These are phyloP conservation scores for Netelia melanura DNA, from an alignment of 2,888 invertebrate species.

Conservation along the genomic window DNA sequence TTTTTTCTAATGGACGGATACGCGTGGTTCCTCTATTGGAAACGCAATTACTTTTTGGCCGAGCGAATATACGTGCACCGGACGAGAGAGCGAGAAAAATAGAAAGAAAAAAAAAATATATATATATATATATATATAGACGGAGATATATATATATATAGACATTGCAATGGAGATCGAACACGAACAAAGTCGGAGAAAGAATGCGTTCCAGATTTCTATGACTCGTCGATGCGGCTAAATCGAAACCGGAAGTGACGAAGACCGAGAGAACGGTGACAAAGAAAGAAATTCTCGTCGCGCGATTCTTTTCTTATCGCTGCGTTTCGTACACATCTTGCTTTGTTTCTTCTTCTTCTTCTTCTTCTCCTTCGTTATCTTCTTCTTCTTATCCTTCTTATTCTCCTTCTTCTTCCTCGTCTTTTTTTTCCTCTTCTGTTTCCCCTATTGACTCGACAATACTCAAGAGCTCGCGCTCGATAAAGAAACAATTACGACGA, in stretches of 20 bases:
- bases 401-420: background rate
- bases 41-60: too few relatives aligned
- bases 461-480: background rate
- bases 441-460: background rate
- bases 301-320: conserved; percentile 33
- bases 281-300: conserved; percentile 31
- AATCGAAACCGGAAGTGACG: conserved; percentile 57
- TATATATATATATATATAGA: background rate
- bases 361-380: too few relatives aligned
- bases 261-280: background rate
- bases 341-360: background rate
- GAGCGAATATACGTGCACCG: too few relatives aligned
- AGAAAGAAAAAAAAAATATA: too few relatives aligned
- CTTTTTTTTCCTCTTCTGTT: background rate
- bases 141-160: background rate
- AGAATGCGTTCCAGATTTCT: conserved; percentile 27
- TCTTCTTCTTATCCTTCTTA: too few relatives aligned
- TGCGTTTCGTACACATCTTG: background rate
- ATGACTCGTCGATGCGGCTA: conserved; percentile 22
- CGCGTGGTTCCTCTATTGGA: too few relatives aligned
- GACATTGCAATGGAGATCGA: background rate
- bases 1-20: too few relatives aligned
- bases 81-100: background rate
- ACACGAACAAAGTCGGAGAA: conserved; percentile 16
- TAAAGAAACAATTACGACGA: conserved; percentile 34